These are phyloP conservation scores for Poecilia velifera DNA, from an alignment of 2,797 vertebrate genomes.

Conservation along the genomic window DNA sequence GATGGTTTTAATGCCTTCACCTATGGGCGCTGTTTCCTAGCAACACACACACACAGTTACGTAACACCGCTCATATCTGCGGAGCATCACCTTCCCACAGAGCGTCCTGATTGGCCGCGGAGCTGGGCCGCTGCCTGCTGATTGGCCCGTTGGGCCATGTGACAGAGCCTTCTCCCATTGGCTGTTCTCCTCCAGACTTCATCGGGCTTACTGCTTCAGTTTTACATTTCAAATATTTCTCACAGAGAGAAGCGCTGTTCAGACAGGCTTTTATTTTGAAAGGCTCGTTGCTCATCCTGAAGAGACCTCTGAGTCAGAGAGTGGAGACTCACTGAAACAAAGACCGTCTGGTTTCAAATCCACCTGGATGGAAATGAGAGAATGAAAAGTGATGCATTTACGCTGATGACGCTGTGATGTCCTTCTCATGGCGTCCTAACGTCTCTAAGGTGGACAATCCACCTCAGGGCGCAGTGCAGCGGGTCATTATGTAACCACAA, in stretches of 20 bases:
- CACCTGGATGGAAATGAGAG: neutral
- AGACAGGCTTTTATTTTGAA: neutral
- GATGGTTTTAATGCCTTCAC: slow-evolving; percentile 68
- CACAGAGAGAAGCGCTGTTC: neutral
- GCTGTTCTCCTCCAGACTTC: neutral
- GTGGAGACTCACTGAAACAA: neutral
- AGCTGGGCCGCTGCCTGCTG: slow-evolving; percentile 15
- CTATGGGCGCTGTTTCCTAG: slow-evolving; percentile 70
- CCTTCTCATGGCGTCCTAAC: neutral
- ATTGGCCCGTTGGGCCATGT: slow-evolving; percentile 38
- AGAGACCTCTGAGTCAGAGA: neutral
- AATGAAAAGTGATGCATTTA: neutral
- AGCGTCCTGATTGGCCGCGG: slow-evolving; percentile 40
- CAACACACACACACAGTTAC: slow-evolving; percentile 58
- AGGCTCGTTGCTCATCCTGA: neutral
- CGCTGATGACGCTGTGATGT: neutral
- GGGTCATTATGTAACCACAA: neutral
- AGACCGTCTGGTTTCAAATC: neutral
- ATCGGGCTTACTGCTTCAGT: neutral
- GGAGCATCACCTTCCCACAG: slow-evolving; percentile 60
- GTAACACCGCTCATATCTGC: slow-evolving; percentile 57
- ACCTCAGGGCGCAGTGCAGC: neutral
- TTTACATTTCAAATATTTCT: neutral
- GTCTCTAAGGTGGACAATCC: neutral
- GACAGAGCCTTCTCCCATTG: slow-evolving; percentile 12